Conservation (phyloP, 2,113 vertebrate genomes). For the Felis chaus region DNA sequence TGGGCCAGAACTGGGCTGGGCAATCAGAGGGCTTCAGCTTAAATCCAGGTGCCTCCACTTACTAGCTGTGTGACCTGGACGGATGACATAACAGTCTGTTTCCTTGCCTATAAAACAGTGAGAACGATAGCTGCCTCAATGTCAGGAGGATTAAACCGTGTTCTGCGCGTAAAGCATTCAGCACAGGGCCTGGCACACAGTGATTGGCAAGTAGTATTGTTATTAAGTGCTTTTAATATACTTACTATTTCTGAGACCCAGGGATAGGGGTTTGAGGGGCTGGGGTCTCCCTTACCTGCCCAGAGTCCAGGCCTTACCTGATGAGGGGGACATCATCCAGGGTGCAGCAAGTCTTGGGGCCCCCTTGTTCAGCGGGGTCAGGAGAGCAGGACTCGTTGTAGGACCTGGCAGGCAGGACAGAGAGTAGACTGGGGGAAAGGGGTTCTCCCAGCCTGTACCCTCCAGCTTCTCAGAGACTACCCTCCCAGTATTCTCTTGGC, state of each 20-base stretch:
- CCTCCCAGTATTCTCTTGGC: conserved; percentile 43
- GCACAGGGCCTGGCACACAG: not conserved
- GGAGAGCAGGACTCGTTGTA: conserved; percentile 94
- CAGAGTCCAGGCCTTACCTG: conserved; percentile 84
- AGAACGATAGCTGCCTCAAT: not conserved
- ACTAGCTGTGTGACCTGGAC: not conserved
- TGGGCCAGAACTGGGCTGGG: not conserved
- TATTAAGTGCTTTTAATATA: not conserved
- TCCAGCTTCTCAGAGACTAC: not conserved
- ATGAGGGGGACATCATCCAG: conserved; percentile 94
- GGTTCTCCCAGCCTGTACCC: not conserved
- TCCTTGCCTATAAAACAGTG: not conserved
- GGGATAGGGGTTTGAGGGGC: not conserved
- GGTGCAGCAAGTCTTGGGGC: conserved; percentile 94
- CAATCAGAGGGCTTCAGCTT: not conserved
- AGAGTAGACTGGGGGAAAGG: conserved; percentile 12
- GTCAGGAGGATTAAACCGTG: not conserved
- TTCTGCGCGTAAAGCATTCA: not conserved
- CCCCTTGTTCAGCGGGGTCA: conserved; percentile 89
- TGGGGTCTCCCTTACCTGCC: not conserved
- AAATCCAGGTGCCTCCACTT: not conserved
- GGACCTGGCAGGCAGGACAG: conserved; percentile 81
- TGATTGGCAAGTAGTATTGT: not conserved
- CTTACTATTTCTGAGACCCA: not conserved
- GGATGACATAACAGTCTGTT: not conserved